These are phyloP conservation scores for Lasius fuliginosus DNA, from an alignment of 2,888 invertebrate genomes.

Conservation along the genomic window DNA sequence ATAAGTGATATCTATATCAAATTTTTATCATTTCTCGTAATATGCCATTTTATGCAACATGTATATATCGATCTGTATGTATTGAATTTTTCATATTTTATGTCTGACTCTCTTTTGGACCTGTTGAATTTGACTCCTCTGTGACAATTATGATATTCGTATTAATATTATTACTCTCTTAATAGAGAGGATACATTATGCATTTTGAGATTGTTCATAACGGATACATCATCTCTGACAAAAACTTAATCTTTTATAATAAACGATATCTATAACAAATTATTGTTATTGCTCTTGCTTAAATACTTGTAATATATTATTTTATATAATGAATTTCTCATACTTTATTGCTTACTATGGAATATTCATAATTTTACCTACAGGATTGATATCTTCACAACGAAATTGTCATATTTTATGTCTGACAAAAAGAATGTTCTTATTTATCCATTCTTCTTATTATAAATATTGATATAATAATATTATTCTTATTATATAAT, in stretches of 20 bases:
- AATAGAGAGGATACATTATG: background rate
- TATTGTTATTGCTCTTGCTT: background rate
- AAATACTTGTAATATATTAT: background rate
- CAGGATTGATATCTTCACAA: background rate
- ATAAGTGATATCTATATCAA: too few species aligned
- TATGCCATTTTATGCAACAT: background rate
- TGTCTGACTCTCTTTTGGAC: background rate
- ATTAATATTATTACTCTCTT: constrained; percentile 9
- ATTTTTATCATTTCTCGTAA: background rate
- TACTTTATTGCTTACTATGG: constrained; percentile 3
- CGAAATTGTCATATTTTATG: constrained; percentile 1
- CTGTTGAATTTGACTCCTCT: background rate
- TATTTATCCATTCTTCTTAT: background rate
- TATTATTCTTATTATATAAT: too few species aligned
- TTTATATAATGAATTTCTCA: constrained; percentile 20
- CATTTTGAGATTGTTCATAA: background rate
- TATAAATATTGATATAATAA: background rate
- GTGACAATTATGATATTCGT: background rate
- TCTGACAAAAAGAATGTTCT: background rate
- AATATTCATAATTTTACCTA: constrained; percentile 20
- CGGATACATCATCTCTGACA: background rate
- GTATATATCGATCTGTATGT: background rate
- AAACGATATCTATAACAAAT: constrained; percentile 1
- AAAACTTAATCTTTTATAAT: background rate
- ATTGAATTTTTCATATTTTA: background rate